Evolutionary conservation across 1,140 invertebrate genomes (phyloP).

Genomic region (Drosophila dunni): DNA sequence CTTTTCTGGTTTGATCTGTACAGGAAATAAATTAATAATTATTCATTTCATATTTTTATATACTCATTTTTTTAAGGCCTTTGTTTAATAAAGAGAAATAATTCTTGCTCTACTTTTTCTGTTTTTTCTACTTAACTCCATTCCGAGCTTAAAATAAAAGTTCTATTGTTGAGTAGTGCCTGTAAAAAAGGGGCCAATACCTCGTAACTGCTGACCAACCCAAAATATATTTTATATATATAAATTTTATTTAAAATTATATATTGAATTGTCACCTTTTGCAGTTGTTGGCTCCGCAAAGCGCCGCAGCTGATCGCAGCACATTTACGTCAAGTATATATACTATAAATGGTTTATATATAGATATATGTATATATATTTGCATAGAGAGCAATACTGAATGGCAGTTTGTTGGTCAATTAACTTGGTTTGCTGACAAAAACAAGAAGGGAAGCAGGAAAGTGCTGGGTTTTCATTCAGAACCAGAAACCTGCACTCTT

Average conservation of each 20-base stretch:
- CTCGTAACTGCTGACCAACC: constrained; percentile 11
- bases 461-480: constrained; percentile 66
- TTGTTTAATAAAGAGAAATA: no score
- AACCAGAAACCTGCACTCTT: constrained; percentile 55
- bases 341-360: not conserved
- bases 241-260: not conserved
- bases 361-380: constrained; percentile 3
- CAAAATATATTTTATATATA: constrained; percentile 3
- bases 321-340: constrained; percentile 28
- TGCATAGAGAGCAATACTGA: constrained; percentile 20
- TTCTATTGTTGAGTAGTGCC: constrained; percentile 2
- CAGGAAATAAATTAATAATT: no score
- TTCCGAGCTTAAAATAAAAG: constrained; percentile 10
- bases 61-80: no score
- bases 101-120: not conserved
- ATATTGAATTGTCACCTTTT: constrained; percentile 24
- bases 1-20: not conserved
- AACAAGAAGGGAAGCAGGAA: constrained; percentile 34
- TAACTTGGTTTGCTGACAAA: constrained; percentile 61
- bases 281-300: constrained; percentile 27
- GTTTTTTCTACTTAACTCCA: not conserved
- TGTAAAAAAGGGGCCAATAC: constrained; percentile 23
- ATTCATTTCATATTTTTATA: no score
- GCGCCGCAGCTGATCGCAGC: constrained; percentile 56
- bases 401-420: constrained; percentile 58